These are phyloP conservation scores for Cydia splendana DNA, from an alignment of 1,140 invertebrate species.

Conservation along the genomic window DNA sequence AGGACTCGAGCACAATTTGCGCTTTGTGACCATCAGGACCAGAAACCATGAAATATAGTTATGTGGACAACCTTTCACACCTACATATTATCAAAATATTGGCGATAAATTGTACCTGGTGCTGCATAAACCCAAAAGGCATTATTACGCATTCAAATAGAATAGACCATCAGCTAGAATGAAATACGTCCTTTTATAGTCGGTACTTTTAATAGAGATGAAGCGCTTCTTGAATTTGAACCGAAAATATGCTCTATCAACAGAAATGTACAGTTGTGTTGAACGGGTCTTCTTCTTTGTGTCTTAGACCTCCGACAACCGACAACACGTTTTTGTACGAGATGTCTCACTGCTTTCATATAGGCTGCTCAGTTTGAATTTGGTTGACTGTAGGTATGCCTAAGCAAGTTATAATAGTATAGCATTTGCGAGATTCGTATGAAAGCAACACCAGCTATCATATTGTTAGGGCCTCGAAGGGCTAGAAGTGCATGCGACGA, in stretches of 20 bases:
- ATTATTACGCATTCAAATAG: not conserved
- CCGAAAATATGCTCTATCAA: no score
- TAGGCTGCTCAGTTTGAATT: not conserved
- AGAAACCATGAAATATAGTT: no score
- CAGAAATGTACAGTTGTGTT: no score
- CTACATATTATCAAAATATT: no score
- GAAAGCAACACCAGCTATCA: slow-evolving; percentile 8
- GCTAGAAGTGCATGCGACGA: slow-evolving; percentile 46
- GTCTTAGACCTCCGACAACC: no score
- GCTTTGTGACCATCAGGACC: no score
- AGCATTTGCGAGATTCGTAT: not conserved
- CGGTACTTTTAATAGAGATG: not conserved
- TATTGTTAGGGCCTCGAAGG: slow-evolving; percentile 40
- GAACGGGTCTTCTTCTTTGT: no score
- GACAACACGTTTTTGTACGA: no score
- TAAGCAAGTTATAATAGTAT: not conserved
- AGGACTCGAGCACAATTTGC: not conserved
- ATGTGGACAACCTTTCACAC: no score
- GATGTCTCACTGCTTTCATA: no score
- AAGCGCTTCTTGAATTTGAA: not conserved
- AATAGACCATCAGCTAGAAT: not conserved
- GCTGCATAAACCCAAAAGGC: no score
- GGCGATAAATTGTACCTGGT: not conserved
- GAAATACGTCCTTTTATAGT: not conserved
- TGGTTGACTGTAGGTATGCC: not conserved